Percentiles rank a stretch among this genome's conserved stretches.
Conservation (phyloP, 2,888 invertebrate genomes). For the Notodonta ziczac region DNA sequence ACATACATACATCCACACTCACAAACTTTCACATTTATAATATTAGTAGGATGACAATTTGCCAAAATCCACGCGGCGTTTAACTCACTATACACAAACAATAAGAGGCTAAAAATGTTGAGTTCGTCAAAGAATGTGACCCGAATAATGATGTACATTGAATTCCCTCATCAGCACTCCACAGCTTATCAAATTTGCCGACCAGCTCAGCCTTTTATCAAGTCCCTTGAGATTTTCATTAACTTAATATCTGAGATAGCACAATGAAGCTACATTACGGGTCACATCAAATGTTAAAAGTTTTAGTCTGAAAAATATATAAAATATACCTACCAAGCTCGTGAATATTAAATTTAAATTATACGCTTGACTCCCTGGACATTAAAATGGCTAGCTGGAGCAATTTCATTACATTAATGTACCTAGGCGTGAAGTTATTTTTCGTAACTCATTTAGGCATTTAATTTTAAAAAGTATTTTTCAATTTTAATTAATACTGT, state of each 20-base stretch:
- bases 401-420: conserved; percentile 27
- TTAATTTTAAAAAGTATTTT: too few relatives aligned
- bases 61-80: too few relatives aligned
- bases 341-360: conserved; percentile 35
- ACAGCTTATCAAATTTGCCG: conserved; percentile 44
- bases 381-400: conserved; percentile 16
- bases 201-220: conserved; percentile 33
- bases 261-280: conserved; percentile 28
- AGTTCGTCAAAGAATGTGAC: conserved; percentile 19
- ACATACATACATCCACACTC: too few relatives aligned
- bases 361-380: conserved; percentile 25
- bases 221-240: conserved; percentile 47
- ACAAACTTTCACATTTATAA: too few relatives aligned
- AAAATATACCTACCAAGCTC: conserved; percentile 11
- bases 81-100: too few relatives aligned
- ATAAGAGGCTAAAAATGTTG: conserved; percentile 18
- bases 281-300: conserved; percentile 37
- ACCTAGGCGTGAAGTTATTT: neutral
- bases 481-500: too few relatives aligned
- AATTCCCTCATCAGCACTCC: conserved; percentile 29
- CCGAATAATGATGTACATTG: conserved; percentile 30
- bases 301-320: conserved; percentile 35
- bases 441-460: neutral
- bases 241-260: conserved; percentile 42
- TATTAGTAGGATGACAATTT: too few relatives aligned